Evolutionary conservation across 1,140 invertebrate genomes (phyloP), one percentile per base, ranked within the genome.

Genomic region (Tribolium madens): DNA sequence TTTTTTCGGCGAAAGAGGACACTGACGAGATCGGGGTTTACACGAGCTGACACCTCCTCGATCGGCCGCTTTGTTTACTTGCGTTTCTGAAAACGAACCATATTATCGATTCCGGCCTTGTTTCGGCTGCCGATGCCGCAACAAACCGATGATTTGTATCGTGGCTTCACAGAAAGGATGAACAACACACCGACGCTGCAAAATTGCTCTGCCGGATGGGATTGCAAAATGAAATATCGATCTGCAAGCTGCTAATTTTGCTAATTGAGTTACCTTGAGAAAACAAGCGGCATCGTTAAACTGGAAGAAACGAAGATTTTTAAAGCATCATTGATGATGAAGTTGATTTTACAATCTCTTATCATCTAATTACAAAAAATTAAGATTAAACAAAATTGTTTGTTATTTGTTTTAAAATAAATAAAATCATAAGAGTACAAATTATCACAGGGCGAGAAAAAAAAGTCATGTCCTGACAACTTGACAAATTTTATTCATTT

Each of bases 61-160:
- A 68, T 69, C 64, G 21, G 33, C 5, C 47, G 69, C 21, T 71
- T 52, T 71, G 69, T 71, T 71, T 71, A 18, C 69, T 71, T 14
- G 69, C 42, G 57, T 33, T 33, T 64, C 57, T 31, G 21, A 33
- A 31, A 10, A 33, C 57, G 21, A 31, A 13, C 21, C 57, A n/a
- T 36, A 10, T 64, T 64, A 64, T 64, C 57, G 57, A 64, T 64
- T 64, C 57, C 14, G 6, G 3, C 57, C 53, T 60, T 60, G 53
- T 60, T 60, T 60, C 53, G 53, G 17, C 53, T 60, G 53, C 53
- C n/a, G n/a, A n/a, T n/a, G n/a, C n/a, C 57, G 57, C 57, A 64
- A 64, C 57, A 64, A 64, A 64, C 57, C 57, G 26, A 64, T 64
- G 57, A 64, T 64, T 64, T 64, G 57, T 64, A 33, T 64, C 57